Evolutionary conservation across 2,797 vertebrate species (phyloP).

Genomic region (Phrynocephalus forsythii): DNA sequence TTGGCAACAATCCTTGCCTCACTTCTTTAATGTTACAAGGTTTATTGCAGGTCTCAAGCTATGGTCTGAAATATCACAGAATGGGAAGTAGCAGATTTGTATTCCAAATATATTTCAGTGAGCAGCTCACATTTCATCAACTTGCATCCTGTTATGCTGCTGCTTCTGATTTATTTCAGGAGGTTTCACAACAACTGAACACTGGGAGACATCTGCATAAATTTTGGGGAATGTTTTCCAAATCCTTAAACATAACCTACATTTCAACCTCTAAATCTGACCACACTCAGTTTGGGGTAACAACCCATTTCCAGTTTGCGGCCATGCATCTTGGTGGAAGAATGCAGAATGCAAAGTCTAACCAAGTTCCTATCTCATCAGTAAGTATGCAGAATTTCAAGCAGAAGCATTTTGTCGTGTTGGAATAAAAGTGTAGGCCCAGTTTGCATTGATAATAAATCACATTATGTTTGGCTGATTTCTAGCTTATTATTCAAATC

Average conservation of each 20-base stretch:
- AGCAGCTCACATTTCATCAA: background rate
- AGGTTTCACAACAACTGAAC: background rate
- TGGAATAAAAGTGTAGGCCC: background rate
- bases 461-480: background rate
- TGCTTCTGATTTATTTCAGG: background rate
- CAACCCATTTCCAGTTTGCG: background rate
- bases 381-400: background rate
- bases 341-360: background rate
- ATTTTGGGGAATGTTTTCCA: background rate
- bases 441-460: background rate
- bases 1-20: too few species aligned
- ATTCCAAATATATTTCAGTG: background rate
- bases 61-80: too few species aligned
- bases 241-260: background rate
- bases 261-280: background rate
- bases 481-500: background rate
- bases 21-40: too few species aligned
- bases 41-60: too few species aligned
- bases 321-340: background rate
- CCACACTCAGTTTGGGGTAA: background rate
- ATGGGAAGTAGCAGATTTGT: too few species aligned
- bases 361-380: background rate
- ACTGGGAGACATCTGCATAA: background rate
- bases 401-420: background rate
- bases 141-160: background rate